Evolutionary conservation across 2,113 vertebrate genomes (phyloP), one percentile per base, ranked within the genome.

Genomic region (Stomatorhinus ivindoensis): DNA sequence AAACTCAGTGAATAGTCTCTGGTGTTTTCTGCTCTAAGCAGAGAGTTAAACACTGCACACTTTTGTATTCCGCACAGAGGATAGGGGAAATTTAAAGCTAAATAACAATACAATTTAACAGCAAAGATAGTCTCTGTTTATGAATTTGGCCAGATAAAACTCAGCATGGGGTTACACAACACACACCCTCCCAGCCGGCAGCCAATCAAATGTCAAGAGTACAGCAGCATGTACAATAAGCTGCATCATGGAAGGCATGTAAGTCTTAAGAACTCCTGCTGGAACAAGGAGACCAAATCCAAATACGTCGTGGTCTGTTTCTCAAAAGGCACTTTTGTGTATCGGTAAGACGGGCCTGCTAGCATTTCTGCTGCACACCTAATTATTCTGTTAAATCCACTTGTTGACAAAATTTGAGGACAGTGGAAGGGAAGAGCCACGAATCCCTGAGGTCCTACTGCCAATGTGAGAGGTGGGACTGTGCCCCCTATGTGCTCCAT

Each of bases 261-360:
- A 50, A 27, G 46, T 44, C 90, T 87, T 91, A 90, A 90, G 90
- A 61, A 42, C 27, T 48, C 76, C 47, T 73, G 84, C 87, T 89
- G 31, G 61, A 89, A 93, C 92, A 93, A 87, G 31, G 10, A 91
- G 91, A 91, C 94, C 89, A 92, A 93, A 93, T 80, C 86, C 80
- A 35, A 92, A 87, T 93, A 90, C 91, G 69, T 21, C 51, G 19
- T 42, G 61, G 27, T 83, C 50, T 58, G 31, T 76, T 35, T 76
- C 35, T 76, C 27, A 39, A 76, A 76, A 76, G 11, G 13, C 15
- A 76, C 69, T 88, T 88, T 91, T 90, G 82, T 48, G 11, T 91
- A 89, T 89, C 55, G 42, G 87, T 42, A 82, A 47, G n/a, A 90
- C 58, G 89, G 89, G 13, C 73, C 88, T 87, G 87, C 90, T 92